Base-by-base conservation (phyloP, 2,888 invertebrate species). In the Dysmachus trigonus region DNA sequence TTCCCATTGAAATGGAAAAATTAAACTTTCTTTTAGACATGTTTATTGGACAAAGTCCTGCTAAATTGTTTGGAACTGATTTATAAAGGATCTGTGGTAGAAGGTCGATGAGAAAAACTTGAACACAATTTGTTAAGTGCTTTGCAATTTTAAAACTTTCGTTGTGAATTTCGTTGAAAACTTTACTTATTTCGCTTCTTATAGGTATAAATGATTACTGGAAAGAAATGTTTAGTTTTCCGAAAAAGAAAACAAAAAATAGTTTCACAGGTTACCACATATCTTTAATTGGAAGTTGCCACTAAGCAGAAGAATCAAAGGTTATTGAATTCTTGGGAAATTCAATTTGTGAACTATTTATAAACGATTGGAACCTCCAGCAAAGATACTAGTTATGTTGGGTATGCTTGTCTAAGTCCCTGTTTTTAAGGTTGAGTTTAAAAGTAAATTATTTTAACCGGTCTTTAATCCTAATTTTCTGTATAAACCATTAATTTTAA, bases 31-130 rank as follows among this genome's bases (percentile, higher is more conserved):
- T 47, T 62, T 81, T 74, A 73, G 83, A 84, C 83, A 84, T 84
- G 62, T 84, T 84, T 84, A 84, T 84, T 84, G 72, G 41, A 38
- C 83, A 62, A 83, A 71, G 71, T 83, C 71, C 38, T 83, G 41
- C 71, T 71, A 83, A 72, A 83, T 83, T 83, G 83, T 38, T 62
- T 72, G 83, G 83, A 83, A 83, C 83, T 83, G 83, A 83, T 83
- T 83, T 83, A 83, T 83, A 79, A 79, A 30, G 79, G 79, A 79
- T 79, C 79, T 79, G 79, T 30, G 79, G 79, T 51, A 51, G 79
- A 51, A 79, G 51, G 79, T 47, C 47, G 79, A 79, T 47, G 30
- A 79, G 79, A 79, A 79, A 51, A 51, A 79, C 35, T 79, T 79
- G 30, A 38, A 79, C 79, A 31, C 51, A 51, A 47, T 51, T 47